Conservation (phyloP, 2,113 vertebrate genomes). For the Tachysurus vachellii region DNA sequence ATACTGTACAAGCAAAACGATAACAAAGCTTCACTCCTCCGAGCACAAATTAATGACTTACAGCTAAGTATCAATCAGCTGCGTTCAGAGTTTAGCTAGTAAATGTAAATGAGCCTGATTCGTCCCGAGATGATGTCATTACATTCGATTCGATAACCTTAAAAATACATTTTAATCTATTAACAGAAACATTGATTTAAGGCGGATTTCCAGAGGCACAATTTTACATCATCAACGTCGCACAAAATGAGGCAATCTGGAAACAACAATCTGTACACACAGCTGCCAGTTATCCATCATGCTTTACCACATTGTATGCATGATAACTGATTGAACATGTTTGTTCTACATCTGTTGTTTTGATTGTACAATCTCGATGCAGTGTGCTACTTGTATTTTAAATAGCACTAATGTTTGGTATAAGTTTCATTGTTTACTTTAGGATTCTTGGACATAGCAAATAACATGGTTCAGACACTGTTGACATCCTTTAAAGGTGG, state of each 20-base stretch:
- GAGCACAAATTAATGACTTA: constrained; percentile 6
- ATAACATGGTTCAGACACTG: background rate
- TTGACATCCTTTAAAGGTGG: too few species aligned
- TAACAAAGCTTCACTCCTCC: background rate
- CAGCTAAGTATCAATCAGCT: constrained; percentile 29
- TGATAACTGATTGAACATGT: background rate
- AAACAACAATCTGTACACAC: constrained; percentile 19
- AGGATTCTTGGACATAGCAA: background rate
- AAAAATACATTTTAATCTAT: background rate
- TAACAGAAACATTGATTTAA: background rate
- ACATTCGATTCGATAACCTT: background rate
- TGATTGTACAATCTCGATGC: background rate
- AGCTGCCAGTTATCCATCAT: background rate
- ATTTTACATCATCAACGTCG: background rate
- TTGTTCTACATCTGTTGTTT: background rate
- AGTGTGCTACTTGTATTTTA: background rate
- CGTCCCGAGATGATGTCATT: constrained; percentile 29
- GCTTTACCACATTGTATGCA: background rate
- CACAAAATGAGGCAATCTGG: constrained; percentile 26
- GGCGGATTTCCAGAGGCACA: background rate
- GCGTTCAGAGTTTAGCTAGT: constrained; percentile 49
- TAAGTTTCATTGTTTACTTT: background rate
- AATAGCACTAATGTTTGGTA: background rate
- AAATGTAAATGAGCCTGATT: constrained; percentile 42
- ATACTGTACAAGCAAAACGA: background rate